Evolutionary conservation across 2,888 invertebrate species (phyloP), one percentile per base, ranked within the genome.

Genomic region (Idaea biselata): DNA sequence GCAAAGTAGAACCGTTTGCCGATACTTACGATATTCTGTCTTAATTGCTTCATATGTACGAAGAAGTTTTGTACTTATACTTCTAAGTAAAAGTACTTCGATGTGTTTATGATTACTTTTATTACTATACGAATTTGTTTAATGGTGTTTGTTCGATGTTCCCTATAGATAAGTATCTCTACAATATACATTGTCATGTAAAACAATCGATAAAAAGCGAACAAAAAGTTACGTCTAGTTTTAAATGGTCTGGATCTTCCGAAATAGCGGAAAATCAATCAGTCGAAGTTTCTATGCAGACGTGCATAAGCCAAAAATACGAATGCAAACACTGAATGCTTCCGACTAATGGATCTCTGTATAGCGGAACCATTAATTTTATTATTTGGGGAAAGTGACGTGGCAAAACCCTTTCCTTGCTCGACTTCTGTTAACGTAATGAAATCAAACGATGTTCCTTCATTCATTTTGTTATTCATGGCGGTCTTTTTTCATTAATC

Each of bases 331-430:
- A 72, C 70, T 71, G 75, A 75, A 78, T 78, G 75, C 69, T 72
- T 74, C 73, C 57, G 62, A 72, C 76, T 86, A 85, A 85, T 86
- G 84, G 84, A 84, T 80, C 73, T 74, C 77, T 77, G 75, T 80
- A 78, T 78, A 80, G 77, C 71, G 68, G 74, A 74, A 79, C 79
- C 86, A 87, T 86, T 83, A 84, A 86, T 86, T 83, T 85, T 82
- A 83, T 83, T 87, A 85, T 85, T 83, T 76, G 74, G 76, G 77
- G 65, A 83, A 76, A 79, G 80, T 88, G 87, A 88, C 80, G 73
- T 65, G 65, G 82, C 87, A 67, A 63, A 73, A 80, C 84, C 76
- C 80, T 77, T 82, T 82, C 78, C 80, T 58, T 62, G 68, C 71
- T 67, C 75, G 73, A 75, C 75, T 77, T 72, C 73, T 78, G 74